A percentile compares a stretch with the other conserved stretches of the same genome.
These are phyloP conservation scores for Sebastes vulpes DNA, from an alignment of 2,797 vertebrate genomes.

Conservation along the genomic window DNA sequence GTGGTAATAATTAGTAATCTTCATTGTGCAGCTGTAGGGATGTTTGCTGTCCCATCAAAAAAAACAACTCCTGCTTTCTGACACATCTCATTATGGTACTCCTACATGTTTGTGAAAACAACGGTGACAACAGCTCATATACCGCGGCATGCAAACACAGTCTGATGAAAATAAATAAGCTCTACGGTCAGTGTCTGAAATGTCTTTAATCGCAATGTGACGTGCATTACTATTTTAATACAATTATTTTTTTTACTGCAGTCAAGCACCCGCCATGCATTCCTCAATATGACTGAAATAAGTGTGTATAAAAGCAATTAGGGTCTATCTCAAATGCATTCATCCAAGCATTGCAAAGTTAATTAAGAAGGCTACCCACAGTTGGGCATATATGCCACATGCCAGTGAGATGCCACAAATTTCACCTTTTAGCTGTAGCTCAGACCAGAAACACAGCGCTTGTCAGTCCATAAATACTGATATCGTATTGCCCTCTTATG, in stretches of 20 bases:
- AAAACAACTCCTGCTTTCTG: slow-evolving; percentile 13
- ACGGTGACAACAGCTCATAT: slow-evolving; percentile 1
- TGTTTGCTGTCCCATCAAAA: slow-evolving; percentile 48
- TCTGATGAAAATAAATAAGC: slow-evolving; percentile 27
- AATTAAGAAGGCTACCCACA: slow-evolving; percentile 57
- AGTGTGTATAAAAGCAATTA: slow-evolving; percentile 48
- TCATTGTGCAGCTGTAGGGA: slow-evolving; percentile 48
- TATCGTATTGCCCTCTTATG: slow-evolving; percentile 11
- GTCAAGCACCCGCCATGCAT: slow-evolving; percentile 3
- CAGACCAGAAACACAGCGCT: slow-evolving; percentile 1
- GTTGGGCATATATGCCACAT: slow-evolving; percentile 9
- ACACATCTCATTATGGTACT: slow-evolving; percentile 50
- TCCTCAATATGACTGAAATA: slow-evolving; percentile 31
- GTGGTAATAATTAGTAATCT: slow-evolving; percentile 69
- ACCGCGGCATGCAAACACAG: neutral
- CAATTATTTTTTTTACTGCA: neutral
- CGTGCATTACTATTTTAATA: neutral
- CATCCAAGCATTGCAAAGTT: slow-evolving; percentile 49
- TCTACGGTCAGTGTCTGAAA: slow-evolving; percentile 17
- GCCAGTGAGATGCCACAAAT: slow-evolving; percentile 14
- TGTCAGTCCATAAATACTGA: slow-evolving; percentile 34
- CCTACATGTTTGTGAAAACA: slow-evolving; percentile 37
- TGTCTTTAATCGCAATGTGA: slow-evolving; percentile 6
- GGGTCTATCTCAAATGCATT: slow-evolving; percentile 44
- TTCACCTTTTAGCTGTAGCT: slow-evolving; percentile 26